Base-by-base conservation (phyloP, 2,888 invertebrate species). In the Gonocerus acuteangulatus region DNA sequence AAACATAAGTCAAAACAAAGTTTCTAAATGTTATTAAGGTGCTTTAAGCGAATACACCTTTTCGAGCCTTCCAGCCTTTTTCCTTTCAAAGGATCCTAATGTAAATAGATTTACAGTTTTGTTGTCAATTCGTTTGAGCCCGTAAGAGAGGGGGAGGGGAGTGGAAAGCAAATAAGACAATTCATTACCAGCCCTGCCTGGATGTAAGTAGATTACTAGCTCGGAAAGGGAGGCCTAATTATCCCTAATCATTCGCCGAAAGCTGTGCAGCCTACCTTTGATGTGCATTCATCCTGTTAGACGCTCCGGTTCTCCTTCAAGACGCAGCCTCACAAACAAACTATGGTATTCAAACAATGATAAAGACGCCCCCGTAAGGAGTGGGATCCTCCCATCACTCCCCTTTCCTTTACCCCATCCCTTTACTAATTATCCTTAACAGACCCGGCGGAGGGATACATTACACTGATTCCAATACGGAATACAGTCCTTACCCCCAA, bases 291-390 rank as follows among this genome's bases (percentile, higher is more conserved):
- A 64, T 58, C 64, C 64, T 51, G 61, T 64, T 64, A 64, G 61
- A 19, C 62, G 64, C 61, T 64, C 60, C 64, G 54, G 61, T 64
- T 62, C 54, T 21, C 44, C 54, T 44, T 54, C 44, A 18, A 18
- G 54, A 36, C 44, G 21, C 21, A 22, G 61, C 62, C 51, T 58
- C 62, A 57, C 57, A 62, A 64, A 61, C 64, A 64, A 64, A 64
- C 64, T 64, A 63, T 63, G 57, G 64, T 64, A 64, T 62, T 61
- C 64, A 64, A 64, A 64, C 62, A 64, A 64, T 64, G 61, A 57
- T 64, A 52, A 61, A 64, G 61, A 64, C 63, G 63, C 36, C 36
- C 27, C 9, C 9, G 27, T 27, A 27, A 9, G 27, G 9, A 27
- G 4, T 6, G 3, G n/a, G n/a, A 4, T 42, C 42, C 16, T 36